Evolutionary conservation across 2,888 invertebrate species (phyloP).

Genomic region (Cyaniris semiargus): DNA sequence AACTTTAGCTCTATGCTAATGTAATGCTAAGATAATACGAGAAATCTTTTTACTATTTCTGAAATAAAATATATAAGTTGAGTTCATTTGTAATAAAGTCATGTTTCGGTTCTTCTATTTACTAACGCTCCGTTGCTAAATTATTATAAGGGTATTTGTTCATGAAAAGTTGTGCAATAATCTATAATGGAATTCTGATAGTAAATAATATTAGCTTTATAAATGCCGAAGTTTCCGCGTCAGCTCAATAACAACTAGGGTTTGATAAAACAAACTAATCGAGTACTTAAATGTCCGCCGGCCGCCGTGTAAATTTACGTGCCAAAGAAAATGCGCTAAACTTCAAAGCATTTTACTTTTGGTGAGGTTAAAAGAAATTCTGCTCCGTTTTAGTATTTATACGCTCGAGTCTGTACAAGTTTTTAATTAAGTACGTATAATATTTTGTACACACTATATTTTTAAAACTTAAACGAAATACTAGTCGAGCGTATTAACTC

Average conservation of each 20-base stretch:
- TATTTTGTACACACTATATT: slow-evolving; percentile 13
- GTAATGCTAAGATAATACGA: not conserved
- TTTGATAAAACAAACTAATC: slow-evolving; percentile 28
- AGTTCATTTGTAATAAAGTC: not conserved
- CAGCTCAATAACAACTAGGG: not conserved
- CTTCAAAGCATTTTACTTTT: slow-evolving; percentile 30
- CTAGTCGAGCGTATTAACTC: slow-evolving; percentile 5
- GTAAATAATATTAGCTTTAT: not conserved
- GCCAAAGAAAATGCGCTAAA: slow-evolving; percentile 24
- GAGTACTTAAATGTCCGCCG: not conserved
- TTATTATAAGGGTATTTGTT: not conserved
- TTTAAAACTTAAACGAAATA: slow-evolving; percentile 7
- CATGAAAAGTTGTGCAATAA: not conserved
- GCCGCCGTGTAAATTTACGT: slow-evolving; percentile 26
- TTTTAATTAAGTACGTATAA: slow-evolving; percentile 25
- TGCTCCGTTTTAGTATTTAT: slow-evolving; percentile 14
- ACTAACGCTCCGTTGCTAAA: not conserved
- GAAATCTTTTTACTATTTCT: not conserved
- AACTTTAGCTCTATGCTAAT: slow-evolving; percentile 21
- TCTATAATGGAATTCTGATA: not conserved
- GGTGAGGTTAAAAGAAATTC: slow-evolving; percentile 23
- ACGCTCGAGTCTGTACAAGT: slow-evolving; percentile 13
- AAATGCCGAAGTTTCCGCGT: not conserved
- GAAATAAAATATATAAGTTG: not conserved
- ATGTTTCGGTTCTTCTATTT: not conserved